These are phyloP conservation scores for Prionchulus punctatus DNA, from an alignment of 2,888 invertebrate genomes.

Conservation along the genomic window DNA sequence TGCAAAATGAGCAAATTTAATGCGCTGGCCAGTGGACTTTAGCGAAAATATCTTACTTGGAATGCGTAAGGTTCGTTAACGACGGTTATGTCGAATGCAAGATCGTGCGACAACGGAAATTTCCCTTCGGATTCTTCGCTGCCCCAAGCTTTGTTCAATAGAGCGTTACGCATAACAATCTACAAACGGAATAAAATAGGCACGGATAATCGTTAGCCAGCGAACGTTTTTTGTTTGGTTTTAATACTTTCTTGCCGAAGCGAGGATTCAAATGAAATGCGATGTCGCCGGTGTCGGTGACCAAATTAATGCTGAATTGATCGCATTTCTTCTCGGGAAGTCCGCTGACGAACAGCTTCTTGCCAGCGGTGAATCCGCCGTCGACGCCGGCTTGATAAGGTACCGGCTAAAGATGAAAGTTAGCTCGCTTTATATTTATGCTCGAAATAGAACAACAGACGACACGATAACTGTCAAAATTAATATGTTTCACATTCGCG, in stretches of 20 bases:
- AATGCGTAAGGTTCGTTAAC: constrained; percentile 6
- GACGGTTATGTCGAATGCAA: neutral
- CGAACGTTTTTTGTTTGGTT: too few relatives aligned
- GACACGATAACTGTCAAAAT: too few relatives aligned
- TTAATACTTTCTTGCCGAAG: constrained; percentile 2
- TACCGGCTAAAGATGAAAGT: constrained; percentile 18
- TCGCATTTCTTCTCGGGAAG: constrained; percentile 25
- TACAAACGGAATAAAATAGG: neutral
- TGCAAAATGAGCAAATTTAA: neutral
- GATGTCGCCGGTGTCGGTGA: constrained; percentile 2
- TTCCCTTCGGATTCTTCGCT: constrained; percentile 1
- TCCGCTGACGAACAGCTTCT: constrained; percentile 21
- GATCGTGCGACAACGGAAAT: neutral
- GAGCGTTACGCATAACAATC: neutral
- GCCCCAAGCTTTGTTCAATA: neutral
- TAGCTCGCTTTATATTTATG: neutral
- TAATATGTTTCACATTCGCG: neutral
- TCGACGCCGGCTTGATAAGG: constrained; percentile 21
- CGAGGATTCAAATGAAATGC: constrained; percentile 1
- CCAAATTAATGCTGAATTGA: constrained; percentile 18
- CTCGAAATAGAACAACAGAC: neutral
- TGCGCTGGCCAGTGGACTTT: neutral
- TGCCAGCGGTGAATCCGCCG: constrained; percentile 20
- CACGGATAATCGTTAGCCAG: neutral
- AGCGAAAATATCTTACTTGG: neutral